phyloP scores from a whole-genome alignment of 2,113 vertebrate species.

The Lichenostomus cassidix region DNA sequence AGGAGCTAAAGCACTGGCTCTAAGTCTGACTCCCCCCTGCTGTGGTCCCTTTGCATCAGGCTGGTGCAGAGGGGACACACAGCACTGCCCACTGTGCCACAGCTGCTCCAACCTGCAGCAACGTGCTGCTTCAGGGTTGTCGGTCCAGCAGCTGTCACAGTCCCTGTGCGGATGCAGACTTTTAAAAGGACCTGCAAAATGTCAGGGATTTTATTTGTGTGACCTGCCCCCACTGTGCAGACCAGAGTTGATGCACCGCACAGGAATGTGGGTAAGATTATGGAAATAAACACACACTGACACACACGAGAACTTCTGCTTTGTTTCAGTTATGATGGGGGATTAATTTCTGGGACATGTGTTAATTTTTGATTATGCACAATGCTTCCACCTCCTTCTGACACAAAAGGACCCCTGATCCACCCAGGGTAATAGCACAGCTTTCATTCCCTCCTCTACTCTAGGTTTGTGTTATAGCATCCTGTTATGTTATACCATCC shows the following conservation, averaged over 20 bases:
- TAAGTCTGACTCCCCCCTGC: background rate
- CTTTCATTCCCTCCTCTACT: background rate
- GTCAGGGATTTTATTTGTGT: background rate
- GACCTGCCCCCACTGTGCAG: background rate
- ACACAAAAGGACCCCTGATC: background rate
- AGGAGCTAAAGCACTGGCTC: background rate
- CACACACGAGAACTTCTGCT: background rate
- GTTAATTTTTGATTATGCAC: background rate
- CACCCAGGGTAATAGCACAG: background rate
- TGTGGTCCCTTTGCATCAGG: background rate
- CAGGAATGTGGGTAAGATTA: background rate
- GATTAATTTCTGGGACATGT: background rate
- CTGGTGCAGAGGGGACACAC: rapidly evolving
- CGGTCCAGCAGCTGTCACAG: background rate
- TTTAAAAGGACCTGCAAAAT: background rate
- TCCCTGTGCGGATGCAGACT: background rate
- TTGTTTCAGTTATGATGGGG: background rate
- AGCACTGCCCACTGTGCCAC: background rate
- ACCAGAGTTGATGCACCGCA: background rate
- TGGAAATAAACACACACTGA: background rate
- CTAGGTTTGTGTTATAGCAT: background rate
- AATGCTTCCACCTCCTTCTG: background rate
- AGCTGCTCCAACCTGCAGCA: background rate
- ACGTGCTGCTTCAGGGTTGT: rapidly evolving
- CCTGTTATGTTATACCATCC: background rate